A percentile compares a stretch with the other conserved stretches of the same genome.
phyloP scores from a whole-genome alignment of 2,113 vertebrate genomes.

The Pheucticus melanocephalus region DNA sequence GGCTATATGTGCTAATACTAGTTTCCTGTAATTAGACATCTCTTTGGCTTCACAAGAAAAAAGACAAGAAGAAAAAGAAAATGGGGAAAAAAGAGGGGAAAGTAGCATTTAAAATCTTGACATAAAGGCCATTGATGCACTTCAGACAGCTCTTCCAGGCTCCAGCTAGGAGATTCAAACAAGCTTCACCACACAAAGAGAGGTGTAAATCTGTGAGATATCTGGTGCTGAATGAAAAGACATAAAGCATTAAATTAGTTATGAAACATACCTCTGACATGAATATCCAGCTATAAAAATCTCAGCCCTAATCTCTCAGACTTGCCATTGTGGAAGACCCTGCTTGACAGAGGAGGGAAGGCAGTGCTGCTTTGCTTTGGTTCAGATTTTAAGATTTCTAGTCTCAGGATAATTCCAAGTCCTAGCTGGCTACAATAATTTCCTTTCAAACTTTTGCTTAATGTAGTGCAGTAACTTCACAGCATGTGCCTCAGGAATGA shows the following conservation, averaged over 20 bases:
- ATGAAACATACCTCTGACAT: not conserved
- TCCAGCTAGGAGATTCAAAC: not conserved
- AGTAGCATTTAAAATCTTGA: not conserved
- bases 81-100: not conserved
- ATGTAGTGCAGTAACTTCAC: not conserved
- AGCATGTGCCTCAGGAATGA: slow-evolving; percentile 2
- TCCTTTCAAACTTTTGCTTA: not conserved
- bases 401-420: not conserved
- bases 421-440: not conserved
- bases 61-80: not conserved
- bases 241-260: not conserved
- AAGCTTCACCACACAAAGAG: not conserved
- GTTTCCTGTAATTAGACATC: not conserved
- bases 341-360: not conserved
- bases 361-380: not conserved
- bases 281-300: not conserved
- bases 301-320: not conserved
- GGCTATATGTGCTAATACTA: not conserved
- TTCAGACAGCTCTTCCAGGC: not conserved
- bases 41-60: not conserved
- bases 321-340: not conserved
- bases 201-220: not conserved
- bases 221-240: not conserved
- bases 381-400: not conserved
- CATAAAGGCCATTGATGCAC: not conserved